These are phyloP conservation scores for Euproctis similis DNA, from an alignment of 2,888 invertebrate species.

Conservation along the genomic window DNA sequence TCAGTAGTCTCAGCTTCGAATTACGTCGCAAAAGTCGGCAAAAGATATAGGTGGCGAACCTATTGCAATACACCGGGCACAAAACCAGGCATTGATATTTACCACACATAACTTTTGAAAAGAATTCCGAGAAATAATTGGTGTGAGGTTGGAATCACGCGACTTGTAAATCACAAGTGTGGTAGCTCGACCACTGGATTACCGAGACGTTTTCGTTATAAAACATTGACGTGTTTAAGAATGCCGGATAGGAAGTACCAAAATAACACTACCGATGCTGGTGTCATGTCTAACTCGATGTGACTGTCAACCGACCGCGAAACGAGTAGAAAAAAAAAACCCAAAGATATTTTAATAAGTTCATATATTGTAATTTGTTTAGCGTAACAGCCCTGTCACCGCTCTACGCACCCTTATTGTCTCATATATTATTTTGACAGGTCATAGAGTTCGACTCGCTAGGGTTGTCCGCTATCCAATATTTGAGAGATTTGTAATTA, in stretches of 20 bases:
- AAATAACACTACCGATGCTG: conserved; percentile 29
- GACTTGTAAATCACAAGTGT: too few relatives aligned
- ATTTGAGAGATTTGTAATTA: too few relatives aligned
- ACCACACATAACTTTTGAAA: too few relatives aligned
- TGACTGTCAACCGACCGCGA: conserved; percentile 55
- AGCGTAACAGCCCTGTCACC: conserved; percentile 66
- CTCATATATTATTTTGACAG: conserved; percentile 73
- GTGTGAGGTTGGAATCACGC: too few relatives aligned
- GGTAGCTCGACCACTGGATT: too few relatives aligned
- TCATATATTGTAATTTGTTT: conserved; percentile 61
- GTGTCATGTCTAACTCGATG: conserved; percentile 37
- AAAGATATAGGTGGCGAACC: too few relatives aligned
- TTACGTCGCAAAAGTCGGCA: too few relatives aligned
- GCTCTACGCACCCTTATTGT: conserved; percentile 58
- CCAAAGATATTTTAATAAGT: conserved; percentile 68
- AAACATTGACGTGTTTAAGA: conserved; percentile 16
- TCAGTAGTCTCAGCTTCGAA: too few relatives aligned
- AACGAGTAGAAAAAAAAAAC: conserved; percentile 60
- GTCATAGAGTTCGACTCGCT: conserved; percentile 39
- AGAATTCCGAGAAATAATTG: too few relatives aligned
- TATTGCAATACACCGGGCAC: too few relatives aligned
- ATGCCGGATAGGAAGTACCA: conserved; percentile 34
- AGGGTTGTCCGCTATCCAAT: conserved; percentile 46
- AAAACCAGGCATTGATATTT: too few relatives aligned
- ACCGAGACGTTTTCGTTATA: too few relatives aligned